phyloP scores from a whole-genome alignment of 2,888 invertebrate species.

The Diarsia rubi region DNA sequence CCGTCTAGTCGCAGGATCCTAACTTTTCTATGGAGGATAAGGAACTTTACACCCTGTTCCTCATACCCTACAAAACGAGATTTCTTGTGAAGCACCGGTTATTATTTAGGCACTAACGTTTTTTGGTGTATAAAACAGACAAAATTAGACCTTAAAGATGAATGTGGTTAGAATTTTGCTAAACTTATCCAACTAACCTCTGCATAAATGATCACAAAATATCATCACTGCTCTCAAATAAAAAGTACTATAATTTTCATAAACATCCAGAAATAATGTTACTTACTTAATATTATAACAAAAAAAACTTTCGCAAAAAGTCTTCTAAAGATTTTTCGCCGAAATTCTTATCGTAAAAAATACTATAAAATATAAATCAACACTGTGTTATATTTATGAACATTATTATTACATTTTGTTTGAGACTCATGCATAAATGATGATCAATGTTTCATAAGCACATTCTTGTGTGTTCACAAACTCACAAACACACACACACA shows the following conservation, averaged over 20 bases:
- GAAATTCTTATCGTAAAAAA: constrained; percentile 44
- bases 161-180: too few relatives aligned
- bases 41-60: too few relatives aligned
- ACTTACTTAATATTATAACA: constrained; percentile 7
- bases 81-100: too few relatives aligned
- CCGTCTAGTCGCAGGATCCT: too few relatives aligned
- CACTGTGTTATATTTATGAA: constrained; percentile 45
- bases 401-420: constrained; percentile 51
- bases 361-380: constrained; percentile 46
- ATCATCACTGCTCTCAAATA: not conserved
- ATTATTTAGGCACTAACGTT: too few relatives aligned
- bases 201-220: not conserved
- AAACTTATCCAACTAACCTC: too few relatives aligned
- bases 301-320: constrained; percentile 11
- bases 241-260: constrained; percentile 17
- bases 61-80: too few relatives aligned
- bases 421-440: constrained; percentile 33
- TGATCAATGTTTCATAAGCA: constrained; percentile 15
- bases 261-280: constrained; percentile 34
- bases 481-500: constrained; percentile 19
- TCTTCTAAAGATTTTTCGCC: constrained; percentile 14
- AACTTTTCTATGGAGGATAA: too few relatives aligned
- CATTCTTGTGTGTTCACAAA: not conserved
- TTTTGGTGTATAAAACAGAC: too few relatives aligned
- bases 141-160: too few relatives aligned